A percentile compares a stretch with the other conserved stretches of the same genome.
phyloP scores from a whole-genome alignment of 1,140 invertebrate genomes.

The Neomicropteryx cornuta region DNA sequence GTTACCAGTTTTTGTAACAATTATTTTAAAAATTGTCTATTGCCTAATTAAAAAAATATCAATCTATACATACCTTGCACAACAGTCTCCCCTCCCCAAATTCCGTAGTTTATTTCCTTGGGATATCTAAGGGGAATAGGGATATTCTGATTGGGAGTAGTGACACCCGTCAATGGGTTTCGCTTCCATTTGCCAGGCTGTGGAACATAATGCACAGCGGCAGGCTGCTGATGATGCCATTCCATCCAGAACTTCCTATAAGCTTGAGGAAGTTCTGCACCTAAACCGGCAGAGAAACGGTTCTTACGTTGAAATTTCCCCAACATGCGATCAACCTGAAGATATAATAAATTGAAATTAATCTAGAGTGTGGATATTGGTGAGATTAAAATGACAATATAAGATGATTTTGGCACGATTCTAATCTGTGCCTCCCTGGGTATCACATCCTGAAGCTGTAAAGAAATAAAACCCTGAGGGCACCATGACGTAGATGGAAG shows the following conservation, averaged over 20 bases:
- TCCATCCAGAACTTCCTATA: slow-evolving; percentile 84
- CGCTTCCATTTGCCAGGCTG: slow-evolving; percentile 60
- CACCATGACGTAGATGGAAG: no score
- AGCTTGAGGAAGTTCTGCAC: slow-evolving; percentile 60
- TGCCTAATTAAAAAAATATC: no score
- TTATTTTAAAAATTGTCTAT: no score
- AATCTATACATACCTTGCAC: slow-evolving; percentile 54
- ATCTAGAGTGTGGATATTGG: no score
- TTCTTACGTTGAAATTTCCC: slow-evolving; percentile 32
- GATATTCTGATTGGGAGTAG: slow-evolving; percentile 62
- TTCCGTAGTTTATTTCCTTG: slow-evolving; percentile 67
- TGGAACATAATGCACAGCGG: slow-evolving; percentile 78
- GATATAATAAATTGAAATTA: no score
- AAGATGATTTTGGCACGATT: no score
- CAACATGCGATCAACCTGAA: slow-evolving; percentile 22
- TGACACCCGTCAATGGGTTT: slow-evolving; percentile 59
- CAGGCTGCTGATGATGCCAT: slow-evolving; percentile 62
- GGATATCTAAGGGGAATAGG: slow-evolving; percentile 71
- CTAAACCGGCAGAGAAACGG: slow-evolving; percentile 48
- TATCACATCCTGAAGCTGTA: no score
- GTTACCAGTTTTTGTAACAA: no score
- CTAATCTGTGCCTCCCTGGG: no score
- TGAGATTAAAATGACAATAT: no score
- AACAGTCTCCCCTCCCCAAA: slow-evolving; percentile 96
- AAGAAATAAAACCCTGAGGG: no score